Base-by-base conservation (phyloP, 2,888 invertebrate species). In the Drosophila meridiana region DNA sequence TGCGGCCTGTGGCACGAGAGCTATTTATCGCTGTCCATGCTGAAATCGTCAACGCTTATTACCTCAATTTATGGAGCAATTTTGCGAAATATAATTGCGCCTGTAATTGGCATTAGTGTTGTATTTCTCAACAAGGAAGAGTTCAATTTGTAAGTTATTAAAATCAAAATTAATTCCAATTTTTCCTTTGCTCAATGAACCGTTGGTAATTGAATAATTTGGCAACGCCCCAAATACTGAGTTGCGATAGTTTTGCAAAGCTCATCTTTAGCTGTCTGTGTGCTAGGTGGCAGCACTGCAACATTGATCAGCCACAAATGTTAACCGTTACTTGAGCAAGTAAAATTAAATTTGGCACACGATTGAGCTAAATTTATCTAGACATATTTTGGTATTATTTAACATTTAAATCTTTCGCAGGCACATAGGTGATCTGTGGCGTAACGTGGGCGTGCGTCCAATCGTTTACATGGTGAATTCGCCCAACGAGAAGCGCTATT, bases 401-500 rank as follows among this genome's bases (percentile, higher is more conserved):
- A 69, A 64, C 40, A 30, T 48, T n/a, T 20, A 11, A 56, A 58
- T 40, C 43, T 2, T 20, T 67, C 77, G 8, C 69, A 93, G 93
- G 47, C 93, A 93, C 73, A 92, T 93, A 67, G 92, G 92, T 38
- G 93, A 93, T 71, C 71, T 93, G 26, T 93, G 93, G 93, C 91
- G 93, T 55, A 93, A 93, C 81, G 92, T 92, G 56, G 93, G 93
- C 61, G 93, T 93, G 7, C 92, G 93, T 61, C 93, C 93, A 53
- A 92, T 93, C 63, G 93, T 93, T 13, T 93, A 93, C 65, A 92
- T 92, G 82, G 93, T 93, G 3, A 93, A 93, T 83, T 93, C 93
- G 61, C 93, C 93, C 57, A 93, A 93, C 82, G 93, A 93, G 81
- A 93, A 93, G 76, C 92, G 93, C 30, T 93, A 93, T 79, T 93